Evolutionary conservation across 2,113 vertebrate species (phyloP).

Genomic region (Dolichotis patagonum): DNA sequence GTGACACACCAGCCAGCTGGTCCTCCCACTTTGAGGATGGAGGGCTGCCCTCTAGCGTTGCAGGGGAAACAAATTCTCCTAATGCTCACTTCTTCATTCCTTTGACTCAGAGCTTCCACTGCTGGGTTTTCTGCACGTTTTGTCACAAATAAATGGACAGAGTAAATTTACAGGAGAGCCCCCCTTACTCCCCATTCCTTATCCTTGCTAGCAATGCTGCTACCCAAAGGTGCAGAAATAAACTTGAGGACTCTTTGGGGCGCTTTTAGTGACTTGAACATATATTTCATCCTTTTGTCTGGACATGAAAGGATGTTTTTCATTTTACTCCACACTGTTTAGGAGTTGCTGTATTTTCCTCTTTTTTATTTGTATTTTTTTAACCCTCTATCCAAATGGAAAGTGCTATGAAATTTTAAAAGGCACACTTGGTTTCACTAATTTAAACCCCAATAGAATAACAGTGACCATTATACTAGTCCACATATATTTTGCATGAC

Average conservation of each 20-base stretch:
- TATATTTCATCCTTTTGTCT: background rate
- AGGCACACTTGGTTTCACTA: background rate
- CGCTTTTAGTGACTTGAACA: background rate
- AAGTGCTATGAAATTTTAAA: background rate
- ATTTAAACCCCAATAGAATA: background rate
- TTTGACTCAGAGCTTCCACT: background rate
- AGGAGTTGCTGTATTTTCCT: background rate
- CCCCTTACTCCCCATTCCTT: background rate
- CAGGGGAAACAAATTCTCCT: background rate
- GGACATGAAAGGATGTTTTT: background rate
- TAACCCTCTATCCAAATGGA: background rate
- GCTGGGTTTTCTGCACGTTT: background rate
- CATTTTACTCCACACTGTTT: background rate
- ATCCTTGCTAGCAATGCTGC: background rate
- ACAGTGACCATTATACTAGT: background rate
- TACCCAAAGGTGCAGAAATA: background rate
- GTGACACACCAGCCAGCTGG: accelerated
- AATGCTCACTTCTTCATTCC: background rate
- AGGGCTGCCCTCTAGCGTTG: constrained; percentile 76
- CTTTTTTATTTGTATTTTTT: background rate
- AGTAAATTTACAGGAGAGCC: background rate
- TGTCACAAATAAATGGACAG: background rate
- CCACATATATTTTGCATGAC: background rate
- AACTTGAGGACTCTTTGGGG: background rate
- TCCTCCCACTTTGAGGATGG: background rate